Evolutionary conservation across 2,888 invertebrate genomes (phyloP), one percentile per base, ranked within the genome.

Genomic region (Drosophila austrosaltans): DNA sequence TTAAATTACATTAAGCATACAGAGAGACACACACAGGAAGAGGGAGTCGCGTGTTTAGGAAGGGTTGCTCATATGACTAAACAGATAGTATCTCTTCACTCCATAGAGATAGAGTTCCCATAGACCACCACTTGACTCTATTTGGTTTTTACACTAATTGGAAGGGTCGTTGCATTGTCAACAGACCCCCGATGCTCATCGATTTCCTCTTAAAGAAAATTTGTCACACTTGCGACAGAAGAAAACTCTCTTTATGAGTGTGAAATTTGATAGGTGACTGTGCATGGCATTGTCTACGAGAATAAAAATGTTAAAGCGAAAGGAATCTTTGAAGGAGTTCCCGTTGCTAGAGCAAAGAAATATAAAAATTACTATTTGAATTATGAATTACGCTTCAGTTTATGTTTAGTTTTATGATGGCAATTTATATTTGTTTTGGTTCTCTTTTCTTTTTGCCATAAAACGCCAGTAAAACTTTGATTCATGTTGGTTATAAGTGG

Each of bases 211-310:
- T 56, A 64, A 71, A 36, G 44, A 53, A 72, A 42, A 63, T 56
- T 63, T 59, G 63, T 39, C 67, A 63, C 56, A 39, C 63, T 30
- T 54, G 36, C 16, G 42, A 16, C 32, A 53, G 36, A 57, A 69
- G 48, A 66, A 59, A 63, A 66, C 66, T 42, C 32, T 6, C 32
- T 32, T 32, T 32, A 36, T 36, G 36, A 75, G 82, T 80, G 77
- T 84, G 83, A 87, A 84, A 84, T 84, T 85, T 39, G 85, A 84
- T 84, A 82, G 82, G 75, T 82, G 74, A 57, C 40, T 59, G 68
- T 56, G 53, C 53, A 54, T 44, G 62, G 73, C 65, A 42, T 66
- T 58, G 61, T 22, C 30, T 36, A 36, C 22, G 48, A 16, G 54
- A 25, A 48, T 63, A 59, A 16, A 44, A 58, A 59, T 22, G 30